phyloP scores from a whole-genome alignment of 1,140 invertebrate genomes.

The Bombus affinis region DNA sequence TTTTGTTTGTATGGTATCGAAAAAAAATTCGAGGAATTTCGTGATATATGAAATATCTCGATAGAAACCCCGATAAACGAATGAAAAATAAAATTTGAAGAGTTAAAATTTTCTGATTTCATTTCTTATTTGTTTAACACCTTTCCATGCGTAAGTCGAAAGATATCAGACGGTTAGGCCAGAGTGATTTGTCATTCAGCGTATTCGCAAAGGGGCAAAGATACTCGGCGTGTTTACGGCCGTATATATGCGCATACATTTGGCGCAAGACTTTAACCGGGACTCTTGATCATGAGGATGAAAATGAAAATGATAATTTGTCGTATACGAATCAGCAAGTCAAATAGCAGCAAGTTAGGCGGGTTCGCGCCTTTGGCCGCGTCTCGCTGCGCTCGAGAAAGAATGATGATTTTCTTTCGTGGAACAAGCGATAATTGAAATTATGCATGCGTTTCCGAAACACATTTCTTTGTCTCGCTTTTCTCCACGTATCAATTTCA shows the following conservation, averaged over 20 bases:
- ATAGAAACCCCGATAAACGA: not conserved
- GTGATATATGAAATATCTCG: not conserved
- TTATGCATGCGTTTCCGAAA: constrained; percentile 36
- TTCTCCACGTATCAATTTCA: not conserved
- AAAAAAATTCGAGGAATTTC: not conserved
- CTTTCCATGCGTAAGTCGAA: not conserved
- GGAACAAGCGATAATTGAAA: constrained; percentile 26
- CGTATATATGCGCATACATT: constrained; percentile 58
- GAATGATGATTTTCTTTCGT: constrained; percentile 35
- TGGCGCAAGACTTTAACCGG: constrained; percentile 49
- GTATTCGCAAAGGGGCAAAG: constrained; percentile 48
- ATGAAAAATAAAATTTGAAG: not conserved
- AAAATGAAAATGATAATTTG: constrained; percentile 60
- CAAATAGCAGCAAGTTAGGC: constrained; percentile 41
- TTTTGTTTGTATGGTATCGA: not conserved
- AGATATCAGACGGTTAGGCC: constrained; percentile 16
- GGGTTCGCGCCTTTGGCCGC: not conserved
- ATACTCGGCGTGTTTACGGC: constrained; percentile 47
- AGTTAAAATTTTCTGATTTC: too few relatives aligned
- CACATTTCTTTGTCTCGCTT: not conserved
- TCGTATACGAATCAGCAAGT: constrained; percentile 55
- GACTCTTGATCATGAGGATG: constrained; percentile 48
- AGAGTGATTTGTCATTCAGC: constrained; percentile 43
- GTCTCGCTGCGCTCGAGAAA: constrained; percentile 1
- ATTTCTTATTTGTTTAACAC: not conserved